Evolutionary conservation across 2,113 vertebrate genomes (phyloP).

Genomic region (Urocynchramus pylzowi): DNA sequence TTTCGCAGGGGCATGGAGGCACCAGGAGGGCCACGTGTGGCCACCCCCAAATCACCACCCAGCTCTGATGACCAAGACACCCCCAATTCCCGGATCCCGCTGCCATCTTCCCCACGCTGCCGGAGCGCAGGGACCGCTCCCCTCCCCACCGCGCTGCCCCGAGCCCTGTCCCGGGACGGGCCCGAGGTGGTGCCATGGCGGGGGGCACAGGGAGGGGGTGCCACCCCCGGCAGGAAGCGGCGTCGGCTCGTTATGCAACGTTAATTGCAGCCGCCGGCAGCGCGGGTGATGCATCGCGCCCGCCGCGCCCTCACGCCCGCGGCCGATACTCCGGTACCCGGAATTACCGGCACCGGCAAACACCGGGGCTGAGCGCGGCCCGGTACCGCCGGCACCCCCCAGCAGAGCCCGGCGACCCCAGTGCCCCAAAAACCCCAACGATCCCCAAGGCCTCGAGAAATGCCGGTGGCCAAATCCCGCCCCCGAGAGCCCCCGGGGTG

Average conservation of each 20-base stretch:
- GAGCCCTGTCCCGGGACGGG: neutral
- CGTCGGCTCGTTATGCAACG: conserved; percentile 9
- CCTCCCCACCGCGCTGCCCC: fast-evolving
- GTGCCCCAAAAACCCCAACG: fast-evolving
- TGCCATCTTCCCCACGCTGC: fast-evolving
- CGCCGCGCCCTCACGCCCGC: conserved; percentile 12
- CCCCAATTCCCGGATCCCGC: neutral
- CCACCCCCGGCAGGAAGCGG: conserved; percentile 42
- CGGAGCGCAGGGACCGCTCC: fast-evolving
- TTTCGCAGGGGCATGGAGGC: neutral
- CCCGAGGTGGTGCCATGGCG: neutral
- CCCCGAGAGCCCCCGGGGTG: fast-evolving
- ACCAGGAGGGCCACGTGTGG: fast-evolving
- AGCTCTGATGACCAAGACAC: neutral
- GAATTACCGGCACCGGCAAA: neutral
- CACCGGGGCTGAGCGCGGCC: fast-evolving
- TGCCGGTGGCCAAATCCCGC: neutral
- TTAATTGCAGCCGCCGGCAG: conserved; percentile 23
- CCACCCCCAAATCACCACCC: neutral
- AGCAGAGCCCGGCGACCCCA: neutral
- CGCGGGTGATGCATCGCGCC: neutral
- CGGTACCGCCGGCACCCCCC: neutral
- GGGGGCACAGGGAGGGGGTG: neutral
- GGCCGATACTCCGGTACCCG: conserved; percentile 8
- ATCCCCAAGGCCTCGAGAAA: neutral